Evolutionary conservation across 2,797 vertebrate species (phyloP).

Genomic region (Alfaro cultratus): DNA sequence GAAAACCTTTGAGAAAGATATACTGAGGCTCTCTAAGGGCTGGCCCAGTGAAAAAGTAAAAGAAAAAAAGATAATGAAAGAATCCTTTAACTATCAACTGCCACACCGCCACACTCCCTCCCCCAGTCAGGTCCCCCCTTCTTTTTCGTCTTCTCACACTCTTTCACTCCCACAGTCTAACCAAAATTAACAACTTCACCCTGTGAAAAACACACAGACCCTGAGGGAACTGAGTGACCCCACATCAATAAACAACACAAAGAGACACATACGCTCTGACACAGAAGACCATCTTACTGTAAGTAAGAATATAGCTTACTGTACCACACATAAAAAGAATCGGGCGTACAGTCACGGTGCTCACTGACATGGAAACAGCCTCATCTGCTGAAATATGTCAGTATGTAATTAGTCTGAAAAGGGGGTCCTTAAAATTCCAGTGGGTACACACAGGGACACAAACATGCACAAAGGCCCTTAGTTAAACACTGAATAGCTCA

Average conservation of each 20-base stretch:
- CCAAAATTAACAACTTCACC: slow-evolving; percentile 74
- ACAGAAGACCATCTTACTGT: slow-evolving; percentile 53
- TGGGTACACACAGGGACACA: slow-evolving; percentile 66
- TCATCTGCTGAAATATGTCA: slow-evolving; percentile 64
- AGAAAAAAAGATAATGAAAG: slow-evolving; percentile 57
- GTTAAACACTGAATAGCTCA: slow-evolving; percentile 71
- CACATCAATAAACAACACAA: slow-evolving; percentile 54
- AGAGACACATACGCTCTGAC: slow-evolving; percentile 66
- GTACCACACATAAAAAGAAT: background rate
- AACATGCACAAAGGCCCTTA: slow-evolving; percentile 70
- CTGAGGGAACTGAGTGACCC: slow-evolving; percentile 66
- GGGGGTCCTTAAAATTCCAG: slow-evolving; percentile 76
- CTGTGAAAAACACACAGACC: slow-evolving; percentile 54
- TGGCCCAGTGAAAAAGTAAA: slow-evolving; percentile 58
- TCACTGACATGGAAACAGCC: slow-evolving; percentile 60
- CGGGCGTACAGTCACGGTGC: slow-evolving; percentile 22
- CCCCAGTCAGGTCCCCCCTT: background rate
- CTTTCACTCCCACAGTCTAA: slow-evolving; percentile 35
- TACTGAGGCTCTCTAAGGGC: slow-evolving; percentile 73
- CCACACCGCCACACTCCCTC: slow-evolving; percentile 3
- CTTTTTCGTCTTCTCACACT: background rate
- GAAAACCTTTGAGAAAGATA: slow-evolving; percentile 77
- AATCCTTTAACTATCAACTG: slow-evolving; percentile 69
- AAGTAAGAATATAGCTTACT: slow-evolving; percentile 8
- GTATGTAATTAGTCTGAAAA: slow-evolving; percentile 70